Evolutionary conservation across 2,113 vertebrate genomes (phyloP).

Genomic region (Patagioenas fasciata): DNA sequence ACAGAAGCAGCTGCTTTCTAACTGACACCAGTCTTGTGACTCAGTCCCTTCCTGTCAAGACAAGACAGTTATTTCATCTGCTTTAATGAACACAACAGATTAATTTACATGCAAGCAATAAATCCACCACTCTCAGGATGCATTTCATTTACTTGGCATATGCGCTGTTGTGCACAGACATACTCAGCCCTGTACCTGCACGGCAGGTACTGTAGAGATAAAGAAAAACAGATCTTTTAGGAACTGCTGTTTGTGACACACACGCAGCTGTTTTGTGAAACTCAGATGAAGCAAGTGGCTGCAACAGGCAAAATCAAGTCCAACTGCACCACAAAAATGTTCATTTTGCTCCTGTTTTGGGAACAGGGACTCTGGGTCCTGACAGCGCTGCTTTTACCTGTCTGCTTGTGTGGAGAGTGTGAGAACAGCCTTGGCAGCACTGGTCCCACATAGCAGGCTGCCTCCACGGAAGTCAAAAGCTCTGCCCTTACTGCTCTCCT

Average conservation of each 20-base stretch:
- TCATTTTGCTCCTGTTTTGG: neutral
- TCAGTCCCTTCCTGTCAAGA: neutral
- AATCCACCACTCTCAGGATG: neutral
- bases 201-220: neutral
- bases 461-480: conserved; percentile 85
- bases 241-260: neutral
- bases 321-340: neutral
- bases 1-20: neutral
- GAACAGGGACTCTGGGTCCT: neutral
- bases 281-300: neutral
- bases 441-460: conserved; percentile 85
- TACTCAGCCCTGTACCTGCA: neutral
- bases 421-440: conserved; percentile 88
- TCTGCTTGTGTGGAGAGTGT: conserved; percentile 91
- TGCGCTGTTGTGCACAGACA: neutral
- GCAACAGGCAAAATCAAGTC: neutral
- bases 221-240: neutral
- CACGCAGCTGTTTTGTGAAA: neutral
- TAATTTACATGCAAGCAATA: neutral
- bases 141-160: neutral
- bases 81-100: neutral
- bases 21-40: neutral
- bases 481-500: conserved; percentile 80
- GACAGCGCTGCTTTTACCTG: conserved; percentile 72
- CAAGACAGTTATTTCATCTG: neutral